Evolutionary conservation across 1,140 invertebrate genomes (phyloP).

Genomic region (Galleria mellonella): DNA sequence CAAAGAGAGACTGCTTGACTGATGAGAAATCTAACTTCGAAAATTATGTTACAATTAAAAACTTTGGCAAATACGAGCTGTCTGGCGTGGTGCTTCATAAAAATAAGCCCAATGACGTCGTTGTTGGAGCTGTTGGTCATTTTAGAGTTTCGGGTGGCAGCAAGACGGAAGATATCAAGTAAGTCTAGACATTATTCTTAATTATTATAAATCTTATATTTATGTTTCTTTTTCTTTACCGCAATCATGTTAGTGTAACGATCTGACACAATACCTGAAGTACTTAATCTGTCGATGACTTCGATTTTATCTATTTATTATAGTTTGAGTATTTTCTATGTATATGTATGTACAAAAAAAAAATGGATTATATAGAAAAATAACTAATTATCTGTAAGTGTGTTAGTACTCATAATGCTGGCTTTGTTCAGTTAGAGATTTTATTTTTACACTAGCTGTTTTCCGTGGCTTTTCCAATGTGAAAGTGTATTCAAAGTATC

Average conservation of each 20-base stretch:
- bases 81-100: slow-evolving; percentile 75
- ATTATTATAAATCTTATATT: slow-evolving; percentile 2
- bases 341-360: slow-evolving; percentile 5
- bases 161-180: slow-evolving; percentile 75
- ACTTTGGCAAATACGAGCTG: slow-evolving; percentile 78
- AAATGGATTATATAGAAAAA: too few species aligned
- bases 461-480: too few species aligned
- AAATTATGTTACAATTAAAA: slow-evolving; percentile 76
- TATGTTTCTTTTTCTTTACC: background rate
- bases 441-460: too few species aligned
- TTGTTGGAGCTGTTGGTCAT: slow-evolving; percentile 70
- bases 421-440: too few species aligned
- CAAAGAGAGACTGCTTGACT: slow-evolving; percentile 72
- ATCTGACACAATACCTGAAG: too few species aligned
- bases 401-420: too few species aligned
- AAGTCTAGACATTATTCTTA: slow-evolving; percentile 29
- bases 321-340: background rate
- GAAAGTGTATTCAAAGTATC: too few species aligned
- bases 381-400: too few species aligned
- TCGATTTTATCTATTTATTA: too few species aligned
- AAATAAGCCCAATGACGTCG: slow-evolving; percentile 70
- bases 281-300: too few species aligned
- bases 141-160: slow-evolving; percentile 47
- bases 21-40: slow-evolving; percentile 77
- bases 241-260: too few species aligned